Conservation (phyloP, 2,888 invertebrate genomes). For the Charanyca ferruginea region DNA sequence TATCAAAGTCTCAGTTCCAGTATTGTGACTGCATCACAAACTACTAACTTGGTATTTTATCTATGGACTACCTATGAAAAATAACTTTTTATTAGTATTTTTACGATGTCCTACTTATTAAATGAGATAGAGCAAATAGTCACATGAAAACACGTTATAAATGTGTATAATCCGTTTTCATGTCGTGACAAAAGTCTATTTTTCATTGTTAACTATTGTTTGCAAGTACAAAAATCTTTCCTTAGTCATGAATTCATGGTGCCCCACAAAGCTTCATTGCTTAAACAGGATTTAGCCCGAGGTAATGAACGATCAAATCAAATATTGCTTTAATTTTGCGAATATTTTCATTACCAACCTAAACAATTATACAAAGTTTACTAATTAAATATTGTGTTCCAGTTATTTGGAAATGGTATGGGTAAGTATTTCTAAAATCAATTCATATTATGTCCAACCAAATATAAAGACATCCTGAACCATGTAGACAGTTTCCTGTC, state of each 20-base stretch:
- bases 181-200: conserved; percentile 49
- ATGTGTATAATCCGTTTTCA: conserved; percentile 36
- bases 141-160: conserved; percentile 49
- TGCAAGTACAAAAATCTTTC: conserved; percentile 7
- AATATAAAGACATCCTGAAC: neutral
- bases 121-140: conserved; percentile 10
- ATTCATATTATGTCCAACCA: neutral
- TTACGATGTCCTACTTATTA: conserved; percentile 14
- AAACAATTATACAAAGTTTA: conserved; percentile 14
- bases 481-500: neutral
- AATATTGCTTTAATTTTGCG: conserved; percentile 33
- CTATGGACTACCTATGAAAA: conserved; percentile 7
- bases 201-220: conserved; percentile 31
- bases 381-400: conserved; percentile 31
- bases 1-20: conserved; percentile 38
- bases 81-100: conserved; percentile 14
- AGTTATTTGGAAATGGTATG: neutral
- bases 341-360: conserved; percentile 19
- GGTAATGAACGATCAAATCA: conserved; percentile 33
- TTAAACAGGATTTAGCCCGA: conserved; percentile 24
- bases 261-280: conserved; percentile 31
- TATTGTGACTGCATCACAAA: conserved; percentile 39
- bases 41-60: conserved; percentile 17
- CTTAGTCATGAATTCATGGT: conserved; percentile 31
- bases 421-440: neutral